phyloP scores from a whole-genome alignment of 2,113 vertebrate genomes.

The Pongo abelii region DNA sequence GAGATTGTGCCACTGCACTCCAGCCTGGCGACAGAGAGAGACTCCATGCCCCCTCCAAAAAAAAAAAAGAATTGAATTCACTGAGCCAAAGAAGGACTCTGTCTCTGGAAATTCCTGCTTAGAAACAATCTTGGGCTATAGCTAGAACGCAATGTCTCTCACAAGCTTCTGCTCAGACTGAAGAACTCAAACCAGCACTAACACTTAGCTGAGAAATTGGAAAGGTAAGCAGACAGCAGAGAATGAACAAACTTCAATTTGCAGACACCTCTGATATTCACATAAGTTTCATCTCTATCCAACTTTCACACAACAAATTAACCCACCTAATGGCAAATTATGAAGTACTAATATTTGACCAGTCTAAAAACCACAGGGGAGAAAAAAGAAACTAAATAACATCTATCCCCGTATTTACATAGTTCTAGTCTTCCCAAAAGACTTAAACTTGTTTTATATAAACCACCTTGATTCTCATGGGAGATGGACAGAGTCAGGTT shows the following conservation, averaged over 20 bases:
- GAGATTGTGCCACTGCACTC: no score
- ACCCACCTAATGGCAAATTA: slow-evolving; percentile 29
- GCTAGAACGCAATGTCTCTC: slow-evolving; percentile 37
- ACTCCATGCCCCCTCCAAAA: no score
- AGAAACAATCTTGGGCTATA: not conserved
- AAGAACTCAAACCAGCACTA: slow-evolving; percentile 47
- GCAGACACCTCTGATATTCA: not conserved
- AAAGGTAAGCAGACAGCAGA: slow-evolving; percentile 35
- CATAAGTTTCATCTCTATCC: slow-evolving; percentile 43
- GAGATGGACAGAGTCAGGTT: slow-evolving; percentile 65
- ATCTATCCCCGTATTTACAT: slow-evolving; percentile 26
- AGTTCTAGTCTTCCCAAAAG: slow-evolving; percentile 53
- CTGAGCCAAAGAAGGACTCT: not conserved
- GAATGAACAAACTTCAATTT: slow-evolving; percentile 49
- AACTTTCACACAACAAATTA: slow-evolving; percentile 56
- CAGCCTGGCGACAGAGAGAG: no score
- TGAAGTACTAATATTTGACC: slow-evolving; percentile 43
- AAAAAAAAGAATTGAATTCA: slow-evolving; percentile 11
- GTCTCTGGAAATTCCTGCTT: slow-evolving; percentile 34
- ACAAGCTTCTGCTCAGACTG: slow-evolving; percentile 46
- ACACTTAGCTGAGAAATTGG: not conserved
- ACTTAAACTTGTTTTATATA: slow-evolving; percentile 65
- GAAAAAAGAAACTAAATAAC: not conserved
- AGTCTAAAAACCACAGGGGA: not conserved
- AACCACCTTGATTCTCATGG: slow-evolving; percentile 55